These are phyloP conservation scores for Uria aalge DNA, from an alignment of 2,113 vertebrate genomes.

Conservation along the genomic window DNA sequence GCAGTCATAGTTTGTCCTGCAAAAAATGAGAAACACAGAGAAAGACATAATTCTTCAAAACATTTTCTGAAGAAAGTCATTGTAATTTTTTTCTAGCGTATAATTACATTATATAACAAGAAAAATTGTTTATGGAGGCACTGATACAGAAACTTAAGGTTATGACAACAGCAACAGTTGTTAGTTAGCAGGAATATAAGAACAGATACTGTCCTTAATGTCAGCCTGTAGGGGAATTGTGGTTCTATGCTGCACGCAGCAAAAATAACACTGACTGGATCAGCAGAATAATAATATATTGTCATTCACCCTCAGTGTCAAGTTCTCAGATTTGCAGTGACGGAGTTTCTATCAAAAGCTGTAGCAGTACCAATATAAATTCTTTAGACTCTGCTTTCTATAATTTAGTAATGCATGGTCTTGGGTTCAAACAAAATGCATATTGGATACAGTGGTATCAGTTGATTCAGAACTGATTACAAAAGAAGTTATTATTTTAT, in stretches of 20 bases:
- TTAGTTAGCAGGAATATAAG: not conserved
- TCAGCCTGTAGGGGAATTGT: not conserved
- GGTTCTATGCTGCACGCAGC: not conserved
- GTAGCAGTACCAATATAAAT: not conserved
- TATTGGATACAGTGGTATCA: not conserved
- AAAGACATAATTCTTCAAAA: not conserved
- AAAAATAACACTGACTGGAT: not conserved
- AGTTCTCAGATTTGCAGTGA: not conserved
- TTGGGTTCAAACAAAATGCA: not conserved
- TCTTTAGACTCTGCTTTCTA: not conserved
- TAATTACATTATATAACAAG: not conserved
- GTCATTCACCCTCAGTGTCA: not conserved
- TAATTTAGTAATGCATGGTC: not conserved
- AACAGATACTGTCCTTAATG: not conserved
- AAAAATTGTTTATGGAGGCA: not conserved
- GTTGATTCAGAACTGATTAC: not conserved
- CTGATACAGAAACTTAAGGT: not conserved
- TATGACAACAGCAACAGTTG: not conserved
- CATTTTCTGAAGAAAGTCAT: not conserved
- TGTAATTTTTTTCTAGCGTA: fast-evolving
- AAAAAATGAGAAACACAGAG: not conserved
- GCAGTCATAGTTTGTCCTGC: not conserved
- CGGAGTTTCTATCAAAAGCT: not conserved
- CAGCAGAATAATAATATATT: not conserved
- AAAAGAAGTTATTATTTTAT: not conserved